These are phyloP conservation scores for Menidia menidia DNA, from an alignment of 2,797 vertebrate species.

Conservation along the genomic window DNA sequence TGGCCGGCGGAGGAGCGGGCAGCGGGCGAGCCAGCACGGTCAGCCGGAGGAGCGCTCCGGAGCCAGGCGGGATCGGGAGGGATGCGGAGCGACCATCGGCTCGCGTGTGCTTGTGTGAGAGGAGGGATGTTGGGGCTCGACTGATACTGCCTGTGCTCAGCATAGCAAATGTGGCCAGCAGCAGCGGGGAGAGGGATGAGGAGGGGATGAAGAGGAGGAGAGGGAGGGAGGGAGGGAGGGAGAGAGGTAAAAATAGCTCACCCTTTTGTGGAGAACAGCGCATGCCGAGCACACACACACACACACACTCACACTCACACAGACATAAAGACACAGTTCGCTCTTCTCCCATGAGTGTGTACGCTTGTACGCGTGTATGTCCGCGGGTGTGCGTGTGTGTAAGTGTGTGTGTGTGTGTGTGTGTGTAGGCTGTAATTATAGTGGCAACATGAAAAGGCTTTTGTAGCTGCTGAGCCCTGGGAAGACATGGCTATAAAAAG, in stretches of 20 bases:
- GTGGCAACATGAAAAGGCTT: constrained; percentile 80
- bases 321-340: constrained; percentile 63
- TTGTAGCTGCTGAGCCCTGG: constrained; percentile 79
- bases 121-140: constrained; percentile 71
- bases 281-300: constrained; percentile 68
- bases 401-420: constrained; percentile 26
- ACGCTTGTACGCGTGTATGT: background rate
- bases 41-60: constrained; percentile 27
- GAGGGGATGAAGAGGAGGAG: constrained; percentile 23
- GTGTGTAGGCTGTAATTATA: constrained; percentile 80
- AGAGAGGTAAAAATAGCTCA: constrained; percentile 80
- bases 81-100: constrained; percentile 53
- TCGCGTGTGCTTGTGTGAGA: constrained; percentile 45
- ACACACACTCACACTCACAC: constrained; percentile 47
- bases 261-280: constrained; percentile 78
- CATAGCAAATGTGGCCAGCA: constrained; percentile 81
- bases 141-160: constrained; percentile 79
- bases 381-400: constrained; percentile 2
- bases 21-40: constrained; percentile 17
- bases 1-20: constrained; percentile 20
- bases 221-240: constrained; percentile 39
- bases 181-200: constrained; percentile 58
- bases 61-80: constrained; percentile 32
- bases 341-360: constrained; percentile 33
- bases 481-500: constrained; percentile 86